These are phyloP conservation scores for Silvanus unidentatus DNA, from an alignment of 2,888 invertebrate species.

Conservation along the genomic window DNA sequence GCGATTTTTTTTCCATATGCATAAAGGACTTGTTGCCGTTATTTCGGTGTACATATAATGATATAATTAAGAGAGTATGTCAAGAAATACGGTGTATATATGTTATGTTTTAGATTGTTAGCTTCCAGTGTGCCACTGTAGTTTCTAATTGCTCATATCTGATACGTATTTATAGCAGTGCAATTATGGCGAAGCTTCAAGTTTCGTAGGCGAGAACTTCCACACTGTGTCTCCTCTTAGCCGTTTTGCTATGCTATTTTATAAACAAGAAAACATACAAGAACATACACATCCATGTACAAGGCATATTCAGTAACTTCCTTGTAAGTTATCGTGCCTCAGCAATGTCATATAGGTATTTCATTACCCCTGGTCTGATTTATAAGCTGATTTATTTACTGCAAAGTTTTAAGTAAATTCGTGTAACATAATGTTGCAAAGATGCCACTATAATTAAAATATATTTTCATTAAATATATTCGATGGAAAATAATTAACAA, in stretches of 20 bases:
- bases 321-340: slow-evolving; percentile 35
- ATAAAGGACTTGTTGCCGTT: no score
- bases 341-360: slow-evolving; percentile 45
- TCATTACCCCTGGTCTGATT: slow-evolving; percentile 44
- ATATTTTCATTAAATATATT: slow-evolving; percentile 20
- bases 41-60: not conserved
- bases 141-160: slow-evolving; percentile 46
- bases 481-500: no score
- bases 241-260: not conserved
- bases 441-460: slow-evolving; percentile 32
- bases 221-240: slow-evolving; percentile 17
- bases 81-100: slow-evolving; percentile 1
- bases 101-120: slow-evolving; percentile 3
- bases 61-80: not conserved
- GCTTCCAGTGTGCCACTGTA: slow-evolving; percentile 24
- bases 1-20: no score
- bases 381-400: slow-evolving; percentile 40
- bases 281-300: slow-evolving; percentile 17
- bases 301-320: slow-evolving; percentile 38
- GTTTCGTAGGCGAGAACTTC: slow-evolving; percentile 36
- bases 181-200: slow-evolving; percentile 44
- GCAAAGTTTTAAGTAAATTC: slow-evolving; percentile 33
- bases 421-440: slow-evolving; percentile 23
- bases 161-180: slow-evolving; percentile 45
- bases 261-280: slow-evolving; percentile 2